Evolutionary conservation across 2,113 vertebrate species (phyloP), one percentile per base, ranked within the genome.

Genomic region (Tenrec ecaudatus): DNA sequence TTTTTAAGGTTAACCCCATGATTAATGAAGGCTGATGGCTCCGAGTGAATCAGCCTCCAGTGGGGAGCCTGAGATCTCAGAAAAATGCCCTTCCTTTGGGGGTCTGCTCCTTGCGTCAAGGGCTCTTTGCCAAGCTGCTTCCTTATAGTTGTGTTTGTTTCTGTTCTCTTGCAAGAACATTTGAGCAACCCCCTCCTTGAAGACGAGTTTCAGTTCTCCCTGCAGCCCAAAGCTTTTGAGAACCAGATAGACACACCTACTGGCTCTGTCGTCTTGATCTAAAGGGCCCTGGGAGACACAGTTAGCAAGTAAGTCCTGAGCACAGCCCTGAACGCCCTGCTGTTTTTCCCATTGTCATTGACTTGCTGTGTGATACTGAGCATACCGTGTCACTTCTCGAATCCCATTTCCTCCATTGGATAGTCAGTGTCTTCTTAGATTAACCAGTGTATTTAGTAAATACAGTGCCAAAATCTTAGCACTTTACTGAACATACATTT

Each of bases 1-100:
- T 76, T 94, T n/a, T 57, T 38, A 82, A 97, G 91, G 96, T 96
- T 97, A 96, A 96, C 96, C 83, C 93, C 81, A 79, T 91, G 86
- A 82, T 96, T 96, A 96, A 97, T 69, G 29, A 22, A 77, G 60
- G 60, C 60, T 25, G 33, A 75, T 11, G 40, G 20, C 78, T 19
- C 40, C 57, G 10, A 43, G 40, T 43, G 40, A 47, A 12, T 36
- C 33, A 23, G 6, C 25, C 10, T 57, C 38, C 43, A 62, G 11
- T 38, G 68, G 43, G 47, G 47, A 10, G 47, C 47, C 47, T 19
- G 38, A 16, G 29, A 36, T 62, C 86, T 33, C 12, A 25, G 53
- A 31, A 47, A 66, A n/a, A 20, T 3, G 16, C 27, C 14, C 14
- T 62, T 12, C 73, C 58, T 47, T 40, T 40, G 57, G 60, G 33